phyloP scores from a whole-genome alignment of 2,113 vertebrate species.

The Tylochromis polylepis region DNA sequence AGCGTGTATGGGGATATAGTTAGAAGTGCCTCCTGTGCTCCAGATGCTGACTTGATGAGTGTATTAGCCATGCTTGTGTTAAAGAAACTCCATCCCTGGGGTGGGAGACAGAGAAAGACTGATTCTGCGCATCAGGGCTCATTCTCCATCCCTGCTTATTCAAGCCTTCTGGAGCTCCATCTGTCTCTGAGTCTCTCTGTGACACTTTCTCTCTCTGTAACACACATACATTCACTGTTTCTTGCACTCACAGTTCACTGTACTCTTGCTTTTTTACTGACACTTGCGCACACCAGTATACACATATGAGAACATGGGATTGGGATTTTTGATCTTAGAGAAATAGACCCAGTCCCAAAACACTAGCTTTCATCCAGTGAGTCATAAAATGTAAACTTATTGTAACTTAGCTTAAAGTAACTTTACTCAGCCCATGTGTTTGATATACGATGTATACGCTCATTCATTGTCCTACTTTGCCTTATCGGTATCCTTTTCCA shows the following conservation, averaged over 20 bases:
- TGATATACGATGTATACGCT: background rate
- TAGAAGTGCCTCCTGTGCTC: slow-evolving; percentile 38
- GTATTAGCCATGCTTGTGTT: slow-evolving; percentile 63
- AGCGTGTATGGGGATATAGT: background rate
- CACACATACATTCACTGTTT: background rate
- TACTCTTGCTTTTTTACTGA: background rate
- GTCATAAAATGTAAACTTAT: background rate
- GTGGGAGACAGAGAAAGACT: slow-evolving; percentile 28
- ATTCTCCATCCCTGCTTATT: slow-evolving; percentile 64
- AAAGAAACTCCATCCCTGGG: slow-evolving; percentile 49
- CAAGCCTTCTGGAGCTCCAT: slow-evolving; percentile 64
- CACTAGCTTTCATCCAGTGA: background rate
- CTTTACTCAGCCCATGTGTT: background rate
- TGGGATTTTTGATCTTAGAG: background rate
- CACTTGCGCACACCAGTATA: background rate
- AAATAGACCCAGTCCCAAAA: background rate
- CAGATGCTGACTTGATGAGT: slow-evolving; percentile 65
- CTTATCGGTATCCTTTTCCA: background rate
- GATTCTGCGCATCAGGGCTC: slow-evolving; percentile 64
- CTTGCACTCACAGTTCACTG: background rate
- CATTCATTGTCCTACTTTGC: background rate
- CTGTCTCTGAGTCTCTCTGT: slow-evolving; percentile 51
- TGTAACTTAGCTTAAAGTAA: background rate
- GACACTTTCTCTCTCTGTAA: background rate
- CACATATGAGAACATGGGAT: background rate